phyloP scores from a whole-genome alignment of 2,888 invertebrate species.

The Drosophila nr. perissopoda region DNA sequence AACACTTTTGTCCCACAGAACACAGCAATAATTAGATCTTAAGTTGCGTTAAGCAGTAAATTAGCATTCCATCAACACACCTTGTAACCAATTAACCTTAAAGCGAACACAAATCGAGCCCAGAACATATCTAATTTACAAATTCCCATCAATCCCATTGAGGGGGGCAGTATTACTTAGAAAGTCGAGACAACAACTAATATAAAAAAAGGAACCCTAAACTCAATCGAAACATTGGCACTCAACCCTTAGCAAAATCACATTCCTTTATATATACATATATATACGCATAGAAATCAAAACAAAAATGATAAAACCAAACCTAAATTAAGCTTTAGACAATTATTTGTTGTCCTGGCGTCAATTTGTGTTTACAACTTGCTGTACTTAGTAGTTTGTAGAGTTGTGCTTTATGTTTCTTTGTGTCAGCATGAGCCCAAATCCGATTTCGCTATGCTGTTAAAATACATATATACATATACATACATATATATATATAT shows the following conservation, averaged over 20 bases:
- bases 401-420: slow-evolving; percentile 40
- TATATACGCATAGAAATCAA: not conserved
- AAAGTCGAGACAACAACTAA: slow-evolving; percentile 17
- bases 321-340: slow-evolving; percentile 46
- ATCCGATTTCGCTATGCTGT: not conserved
- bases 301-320: slow-evolving; percentile 3
- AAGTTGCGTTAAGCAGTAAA: slow-evolving; percentile 50
- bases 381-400: slow-evolving; percentile 46
- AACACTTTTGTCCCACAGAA: slow-evolving; percentile 21
- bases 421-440: not conserved
- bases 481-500: not conserved
- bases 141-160: slow-evolving; percentile 28
- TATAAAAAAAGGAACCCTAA: slow-evolving; percentile 1
- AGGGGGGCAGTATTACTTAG: slow-evolving; percentile 80
- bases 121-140: slow-evolving; percentile 4
- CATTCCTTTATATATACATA: slow-evolving; percentile 43
- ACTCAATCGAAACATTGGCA: slow-evolving; percentile 21
- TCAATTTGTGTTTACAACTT: slow-evolving; percentile 18
- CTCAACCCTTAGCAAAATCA: slow-evolving; percentile 14
- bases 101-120: not conserved
- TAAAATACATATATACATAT: not conserved
- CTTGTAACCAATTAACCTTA: slow-evolving; percentile 1
- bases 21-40: slow-evolving; percentile 51
- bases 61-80: slow-evolving; percentile 58
- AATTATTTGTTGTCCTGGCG: slow-evolving; percentile 28